Percentiles rank a stretch among this genome's conserved stretches.
These are phyloP conservation scores for Pachypanchax playfairii DNA, from an alignment of 2,113 vertebrate genomes.

Conservation along the genomic window DNA sequence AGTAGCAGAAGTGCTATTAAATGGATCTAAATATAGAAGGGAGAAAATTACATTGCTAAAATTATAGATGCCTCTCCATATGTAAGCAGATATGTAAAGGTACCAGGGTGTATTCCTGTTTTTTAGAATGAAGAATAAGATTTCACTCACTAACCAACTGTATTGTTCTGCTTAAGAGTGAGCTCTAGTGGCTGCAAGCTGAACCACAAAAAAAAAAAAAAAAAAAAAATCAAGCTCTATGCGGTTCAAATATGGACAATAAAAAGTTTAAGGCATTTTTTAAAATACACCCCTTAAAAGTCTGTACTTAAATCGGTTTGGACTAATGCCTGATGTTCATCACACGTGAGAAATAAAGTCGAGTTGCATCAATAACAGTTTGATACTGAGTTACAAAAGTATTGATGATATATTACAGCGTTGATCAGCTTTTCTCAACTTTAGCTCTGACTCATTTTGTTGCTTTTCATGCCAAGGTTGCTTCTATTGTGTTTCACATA, in stretches of 20 bases:
- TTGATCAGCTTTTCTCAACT: too few relatives aligned
- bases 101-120: constrained; percentile 27
- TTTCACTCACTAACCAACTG: constrained; percentile 22
- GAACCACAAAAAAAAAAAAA: constrained; percentile 64
- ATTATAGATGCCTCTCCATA: constrained; percentile 41
- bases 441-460: neutral
- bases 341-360: neutral
- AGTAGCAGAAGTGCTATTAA: constrained; percentile 31
- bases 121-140: constrained; percentile 40
- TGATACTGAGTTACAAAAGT: too few relatives aligned
- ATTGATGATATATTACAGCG: too few relatives aligned
- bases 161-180: constrained; percentile 79
- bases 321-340: neutral
- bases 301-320: neutral
- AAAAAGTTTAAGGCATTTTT: neutral
- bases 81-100: constrained; percentile 62
- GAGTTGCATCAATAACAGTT: neutral
- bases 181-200: constrained; percentile 77
- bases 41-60: constrained; percentile 44
- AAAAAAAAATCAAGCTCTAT: neutral
- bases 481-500: constrained; percentile 8
- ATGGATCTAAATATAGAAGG: constrained; percentile 61
- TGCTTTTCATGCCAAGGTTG: constrained; percentile 1
- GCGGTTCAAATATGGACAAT: neutral
- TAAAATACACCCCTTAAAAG: neutral